Conservation (phyloP, 2,888 invertebrate species). For the Malthinus seriepunctatus region DNA sequence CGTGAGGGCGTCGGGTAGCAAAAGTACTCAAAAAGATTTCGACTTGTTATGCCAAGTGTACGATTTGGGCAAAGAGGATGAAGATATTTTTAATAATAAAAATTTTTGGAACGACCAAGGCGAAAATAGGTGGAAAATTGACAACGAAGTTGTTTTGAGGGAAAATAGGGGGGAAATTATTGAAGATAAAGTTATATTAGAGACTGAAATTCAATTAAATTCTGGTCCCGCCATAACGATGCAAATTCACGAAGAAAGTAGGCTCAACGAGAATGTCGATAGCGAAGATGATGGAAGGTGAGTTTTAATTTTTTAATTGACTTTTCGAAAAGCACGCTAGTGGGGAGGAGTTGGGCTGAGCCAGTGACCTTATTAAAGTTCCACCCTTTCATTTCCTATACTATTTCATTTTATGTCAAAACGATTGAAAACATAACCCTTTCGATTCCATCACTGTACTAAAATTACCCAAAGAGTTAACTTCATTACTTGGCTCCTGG, state of each 20-base stretch:
- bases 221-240: conserved; percentile 81
- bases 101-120: conserved; percentile 31
- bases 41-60: conserved; percentile 66
- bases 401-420: no score
- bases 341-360: no score
- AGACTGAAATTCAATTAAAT: conserved; percentile 82
- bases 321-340: no score
- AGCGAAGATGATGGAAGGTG: conserved; percentile 44
- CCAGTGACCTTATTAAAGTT: no score
- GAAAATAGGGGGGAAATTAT: conserved; percentile 31
- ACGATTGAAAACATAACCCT: no score
- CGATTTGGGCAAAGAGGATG: conserved; percentile 45
- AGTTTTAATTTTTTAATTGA: conserved; percentile 11
- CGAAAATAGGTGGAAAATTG: conserved; percentile 30
- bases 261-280: conserved; percentile 39
- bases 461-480: no score
- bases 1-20: conserved; percentile 46
- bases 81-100: conserved; percentile 16
- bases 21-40: conserved; percentile 59
- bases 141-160: conserved; percentile 26
- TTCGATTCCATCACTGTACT: no score
- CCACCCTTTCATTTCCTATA: no score
- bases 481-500: no score
- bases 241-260: conserved; percentile 76
- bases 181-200: conserved; percentile 73